Evolutionary conservation across 2,113 vertebrate species (phyloP), one percentile per base, ranked within the genome.

Genomic region (Neofelis nebulosa): DNA sequence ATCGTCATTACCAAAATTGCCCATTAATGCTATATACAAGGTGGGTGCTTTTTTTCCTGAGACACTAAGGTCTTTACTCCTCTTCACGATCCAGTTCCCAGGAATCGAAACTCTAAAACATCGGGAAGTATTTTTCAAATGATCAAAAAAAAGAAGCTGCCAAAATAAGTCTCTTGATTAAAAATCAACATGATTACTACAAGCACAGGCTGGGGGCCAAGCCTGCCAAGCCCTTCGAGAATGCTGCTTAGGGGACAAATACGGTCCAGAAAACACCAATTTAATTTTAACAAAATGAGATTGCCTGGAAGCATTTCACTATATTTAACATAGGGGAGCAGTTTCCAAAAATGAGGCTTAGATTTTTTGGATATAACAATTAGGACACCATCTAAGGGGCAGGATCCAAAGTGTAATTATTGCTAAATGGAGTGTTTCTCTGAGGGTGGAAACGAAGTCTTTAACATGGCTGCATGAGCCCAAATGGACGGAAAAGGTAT

Each of bases 131-230:
- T 48, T 97, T 98, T 78, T 88, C 83, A 91, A 95, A 97, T 91
- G 92, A 98, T 96, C 38, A 96, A 97, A 97, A 96, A 76, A 89
- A 16, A 91, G 4, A 79, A 96, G 93, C 41, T 94, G 89, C 0
- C 0, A 97, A 97, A 97, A 80, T 89, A 66, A 97, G 93, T 87
- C 92, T 74, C 95, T 98, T 97, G 92, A 98, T 98, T 98, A 98
- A 97, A 96, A 98, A 98, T 48, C 95, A 98, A 97, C 95, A 93
- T 91, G 57, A 97, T 97, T 91, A 55, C 87, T 93, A 74, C 85
- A 95, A 89, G 71, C 65, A 73, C 29, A 89, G 87, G 68, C 96
- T 86, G n/a, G 57, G 78, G 93, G 78, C 66, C 25, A 29, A n/a
- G 80, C 74, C 95, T 81, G 55, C n/a, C 0, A 2, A 87, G 65